Evolutionary conservation across 2,797 vertebrate genomes (phyloP).

Genomic region (Salarias fasciatus): DNA sequence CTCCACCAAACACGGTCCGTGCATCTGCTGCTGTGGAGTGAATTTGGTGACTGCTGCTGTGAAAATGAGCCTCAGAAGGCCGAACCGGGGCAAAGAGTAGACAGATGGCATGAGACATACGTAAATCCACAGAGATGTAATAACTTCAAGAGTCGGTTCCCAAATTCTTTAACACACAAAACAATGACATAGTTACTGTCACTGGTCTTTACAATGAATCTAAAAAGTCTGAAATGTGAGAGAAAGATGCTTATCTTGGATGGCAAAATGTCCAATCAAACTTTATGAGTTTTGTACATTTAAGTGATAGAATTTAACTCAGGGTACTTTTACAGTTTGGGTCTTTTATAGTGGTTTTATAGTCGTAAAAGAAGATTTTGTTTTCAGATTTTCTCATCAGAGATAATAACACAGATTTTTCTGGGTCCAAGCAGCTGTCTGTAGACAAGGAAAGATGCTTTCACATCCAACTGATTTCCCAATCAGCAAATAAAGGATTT

Average conservation of each 20-base stretch:
- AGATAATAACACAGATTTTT: too few relatives aligned
- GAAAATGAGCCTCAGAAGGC: constrained; percentile 42
- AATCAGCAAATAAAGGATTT: constrained; percentile 3
- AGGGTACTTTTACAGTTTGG: too few relatives aligned
- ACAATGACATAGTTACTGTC: constrained; percentile 2
- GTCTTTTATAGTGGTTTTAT: not conserved
- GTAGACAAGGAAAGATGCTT: not conserved
- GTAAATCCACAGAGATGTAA: not conserved
- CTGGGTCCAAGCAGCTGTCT: not conserved
- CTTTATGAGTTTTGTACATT: too few relatives aligned
- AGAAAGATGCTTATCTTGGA: too few relatives aligned
- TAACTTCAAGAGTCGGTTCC: not conserved
- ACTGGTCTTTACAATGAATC: not conserved
- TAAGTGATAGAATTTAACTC: too few relatives aligned
- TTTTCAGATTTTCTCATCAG: not conserved
- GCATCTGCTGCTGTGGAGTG: constrained; percentile 38
- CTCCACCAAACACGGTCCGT: constrained; percentile 40
- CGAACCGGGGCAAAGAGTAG: constrained; percentile 19
- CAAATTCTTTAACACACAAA: not conserved
- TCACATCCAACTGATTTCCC: not conserved
- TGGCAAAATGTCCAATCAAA: too few relatives aligned
- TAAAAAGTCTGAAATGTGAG: too few relatives aligned
- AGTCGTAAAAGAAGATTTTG: not conserved
- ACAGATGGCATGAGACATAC: constrained; percentile 43
- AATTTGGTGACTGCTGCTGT: constrained; percentile 55